A percentile compares a stretch with the other conserved stretches of the same genome.
Conservation (phyloP, 2,113 vertebrate genomes). For the Pseudorhombus dupliciocellatus region DNA sequence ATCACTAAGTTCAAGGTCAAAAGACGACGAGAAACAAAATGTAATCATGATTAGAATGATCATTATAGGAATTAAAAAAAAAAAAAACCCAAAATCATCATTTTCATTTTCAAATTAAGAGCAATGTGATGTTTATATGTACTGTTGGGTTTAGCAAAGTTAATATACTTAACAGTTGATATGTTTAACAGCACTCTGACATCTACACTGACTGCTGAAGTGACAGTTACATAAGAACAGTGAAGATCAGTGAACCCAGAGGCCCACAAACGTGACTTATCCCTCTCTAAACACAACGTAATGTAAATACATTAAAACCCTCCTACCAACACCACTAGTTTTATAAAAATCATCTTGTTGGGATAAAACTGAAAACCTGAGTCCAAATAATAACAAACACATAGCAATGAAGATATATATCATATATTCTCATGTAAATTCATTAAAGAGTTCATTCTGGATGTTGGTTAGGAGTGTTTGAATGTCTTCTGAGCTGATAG, state of each 20-base stretch:
- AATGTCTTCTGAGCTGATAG: too few species aligned
- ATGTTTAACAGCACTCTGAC: constrained; percentile 18
- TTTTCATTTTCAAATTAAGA: constrained; percentile 4
- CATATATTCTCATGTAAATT: too few species aligned
- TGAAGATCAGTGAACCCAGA: constrained; percentile 42
- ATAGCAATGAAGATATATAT: too few species aligned
- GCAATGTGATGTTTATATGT: neutral
- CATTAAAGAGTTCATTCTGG: too few species aligned
- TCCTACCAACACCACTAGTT: neutral
- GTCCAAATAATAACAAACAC: neutral
- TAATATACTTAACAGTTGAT: neutral
- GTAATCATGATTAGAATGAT: neutral
- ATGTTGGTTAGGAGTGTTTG: too few species aligned
- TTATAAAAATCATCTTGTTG: neutral
- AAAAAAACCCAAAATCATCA: too few species aligned
- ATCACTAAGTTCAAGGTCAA: neutral
- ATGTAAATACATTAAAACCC: neutral
- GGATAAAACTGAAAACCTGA: neutral
- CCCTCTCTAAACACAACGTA: neutral
- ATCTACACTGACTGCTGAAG: constrained; percentile 52
- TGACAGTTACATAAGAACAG: constrained; percentile 70
- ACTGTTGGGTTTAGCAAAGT: neutral
- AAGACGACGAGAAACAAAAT: neutral
- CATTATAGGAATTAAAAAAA: neutral
- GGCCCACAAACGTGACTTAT: neutral